A percentile compares a stretch with the other conserved stretches of the same genome.
Evolutionary conservation across 2,797 vertebrate species (phyloP).

Genomic region (Poecilia velifera): DNA sequence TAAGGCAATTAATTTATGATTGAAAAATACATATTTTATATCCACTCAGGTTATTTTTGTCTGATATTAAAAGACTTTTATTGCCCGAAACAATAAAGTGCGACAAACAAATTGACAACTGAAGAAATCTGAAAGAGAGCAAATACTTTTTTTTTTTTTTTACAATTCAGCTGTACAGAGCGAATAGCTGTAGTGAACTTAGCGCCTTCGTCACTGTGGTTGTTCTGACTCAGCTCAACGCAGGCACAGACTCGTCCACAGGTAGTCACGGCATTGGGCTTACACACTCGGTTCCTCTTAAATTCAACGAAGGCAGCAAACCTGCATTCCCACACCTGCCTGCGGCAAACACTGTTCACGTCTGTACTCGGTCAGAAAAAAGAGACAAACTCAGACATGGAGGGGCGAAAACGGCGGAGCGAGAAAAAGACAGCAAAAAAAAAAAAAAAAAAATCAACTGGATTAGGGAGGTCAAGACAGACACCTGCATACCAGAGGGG

Average conservation of each 20-base stretch:
- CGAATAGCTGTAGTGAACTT: slow-evolving; percentile 23
- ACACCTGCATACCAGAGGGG: slow-evolving; percentile 61
- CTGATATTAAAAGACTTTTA: not conserved
- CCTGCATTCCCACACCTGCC: slow-evolving; percentile 75
- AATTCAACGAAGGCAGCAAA: slow-evolving; percentile 65
- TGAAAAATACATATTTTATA: not conserved
- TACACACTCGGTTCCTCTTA: slow-evolving; percentile 32
- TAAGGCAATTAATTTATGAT: not conserved
- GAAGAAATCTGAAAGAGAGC: not conserved
- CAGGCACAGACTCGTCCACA: slow-evolving; percentile 68
- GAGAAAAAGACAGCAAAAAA: slow-evolving; percentile 13
- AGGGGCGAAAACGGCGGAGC: slow-evolving; percentile 1
- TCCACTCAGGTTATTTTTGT: not conserved
- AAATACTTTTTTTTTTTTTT: not conserved
- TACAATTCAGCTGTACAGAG: not conserved
- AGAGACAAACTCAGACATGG: slow-evolving; percentile 8
- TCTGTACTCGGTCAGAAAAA: slow-evolving; percentile 35
- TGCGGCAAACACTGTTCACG: slow-evolving; percentile 49
- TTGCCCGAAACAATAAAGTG: not conserved
- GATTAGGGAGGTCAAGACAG: slow-evolving; percentile 29
- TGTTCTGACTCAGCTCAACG: slow-evolving; percentile 61
- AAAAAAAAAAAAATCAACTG: slow-evolving; percentile 16
- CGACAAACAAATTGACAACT: not conserved
- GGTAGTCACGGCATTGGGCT: slow-evolving; percentile 46
- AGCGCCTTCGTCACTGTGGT: slow-evolving; percentile 57